Percentiles rank a stretch among this genome's conserved stretches.
Conservation (phyloP, 1,140 invertebrate species). For the Drosophila triauraria region DNA sequence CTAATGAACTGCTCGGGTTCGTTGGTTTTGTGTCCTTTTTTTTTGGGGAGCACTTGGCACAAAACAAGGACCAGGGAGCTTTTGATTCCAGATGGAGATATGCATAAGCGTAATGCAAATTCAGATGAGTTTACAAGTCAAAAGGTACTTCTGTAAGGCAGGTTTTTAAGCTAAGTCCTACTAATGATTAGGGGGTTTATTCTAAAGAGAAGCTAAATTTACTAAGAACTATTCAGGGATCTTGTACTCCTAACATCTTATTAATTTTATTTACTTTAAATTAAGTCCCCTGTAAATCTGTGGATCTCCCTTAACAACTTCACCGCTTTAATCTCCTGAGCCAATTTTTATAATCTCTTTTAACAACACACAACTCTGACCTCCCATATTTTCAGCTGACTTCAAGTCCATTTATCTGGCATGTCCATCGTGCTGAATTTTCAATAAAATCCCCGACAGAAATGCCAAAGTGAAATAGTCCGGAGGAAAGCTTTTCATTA, state of each 20-base stretch:
- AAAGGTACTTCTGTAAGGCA: neutral
- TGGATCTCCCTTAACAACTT: neutral
- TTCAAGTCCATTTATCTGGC: constrained; percentile 31
- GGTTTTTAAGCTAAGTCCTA: neutral
- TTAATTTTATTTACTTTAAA: too few relatives aligned
- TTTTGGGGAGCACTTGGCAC: constrained; percentile 3
- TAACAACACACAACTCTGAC: neutral
- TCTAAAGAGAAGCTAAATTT: too few relatives aligned
- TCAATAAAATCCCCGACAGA: constrained; percentile 12
- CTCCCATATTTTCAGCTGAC: constrained; percentile 3
- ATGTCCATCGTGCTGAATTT: constrained; percentile 33
- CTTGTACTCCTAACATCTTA: too few relatives aligned
- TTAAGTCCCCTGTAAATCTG: neutral
- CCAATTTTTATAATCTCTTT: constrained; percentile 13
- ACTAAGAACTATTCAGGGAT: too few relatives aligned
- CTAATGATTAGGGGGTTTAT: neutral
- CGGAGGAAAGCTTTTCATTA: constrained; percentile 49
- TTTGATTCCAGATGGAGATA: constrained; percentile 11
- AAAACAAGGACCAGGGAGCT: constrained; percentile 12
- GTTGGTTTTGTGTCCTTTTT: constrained; percentile 16
- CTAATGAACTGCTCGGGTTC: constrained; percentile 58
- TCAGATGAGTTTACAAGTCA: constrained; percentile 27
- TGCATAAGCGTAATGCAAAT: constrained; percentile 30
- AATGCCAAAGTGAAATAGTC: constrained; percentile 44
- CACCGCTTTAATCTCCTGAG: neutral